These are phyloP conservation scores for Willowsia nigromaculata DNA, from an alignment of 2,888 invertebrate genomes.

Conservation along the genomic window DNA sequence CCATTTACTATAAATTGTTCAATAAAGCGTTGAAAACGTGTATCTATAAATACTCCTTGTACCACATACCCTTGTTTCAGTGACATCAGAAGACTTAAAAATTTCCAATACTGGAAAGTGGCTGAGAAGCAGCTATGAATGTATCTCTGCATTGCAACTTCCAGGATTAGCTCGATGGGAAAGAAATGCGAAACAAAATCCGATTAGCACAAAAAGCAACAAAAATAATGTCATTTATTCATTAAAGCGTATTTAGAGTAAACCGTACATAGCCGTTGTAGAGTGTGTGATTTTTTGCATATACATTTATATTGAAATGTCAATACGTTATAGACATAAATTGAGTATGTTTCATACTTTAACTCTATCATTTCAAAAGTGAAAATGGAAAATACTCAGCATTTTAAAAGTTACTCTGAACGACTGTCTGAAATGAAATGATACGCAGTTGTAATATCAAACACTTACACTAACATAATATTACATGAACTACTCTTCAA, in stretches of 20 bases:
- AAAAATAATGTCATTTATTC: slow-evolving; percentile 41
- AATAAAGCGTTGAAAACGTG: slow-evolving; percentile 69
- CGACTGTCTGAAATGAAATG: background rate
- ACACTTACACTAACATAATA: background rate
- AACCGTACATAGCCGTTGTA: background rate
- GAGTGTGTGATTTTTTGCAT: background rate
- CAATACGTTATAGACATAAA: background rate
- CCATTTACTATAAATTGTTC: slow-evolving; percentile 67
- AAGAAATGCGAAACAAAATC: background rate
- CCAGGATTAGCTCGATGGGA: background rate
- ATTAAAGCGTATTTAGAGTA: background rate
- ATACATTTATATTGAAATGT: background rate
- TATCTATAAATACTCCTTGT: slow-evolving; percentile 34
- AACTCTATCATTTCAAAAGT: background rate
- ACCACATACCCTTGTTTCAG: too few relatives aligned
- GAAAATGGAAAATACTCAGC: background rate
- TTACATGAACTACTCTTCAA: background rate
- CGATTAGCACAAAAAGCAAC: background rate
- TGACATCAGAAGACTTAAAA: too few relatives aligned
- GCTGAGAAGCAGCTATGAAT: too few relatives aligned
- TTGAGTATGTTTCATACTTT: background rate
- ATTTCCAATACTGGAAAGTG: too few relatives aligned
- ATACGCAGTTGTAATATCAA: background rate
- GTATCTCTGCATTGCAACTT: too few relatives aligned
- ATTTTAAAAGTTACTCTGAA: background rate